phyloP scores from a whole-genome alignment of 2,113 vertebrate species.

The Gallinago paraguaiae region DNA sequence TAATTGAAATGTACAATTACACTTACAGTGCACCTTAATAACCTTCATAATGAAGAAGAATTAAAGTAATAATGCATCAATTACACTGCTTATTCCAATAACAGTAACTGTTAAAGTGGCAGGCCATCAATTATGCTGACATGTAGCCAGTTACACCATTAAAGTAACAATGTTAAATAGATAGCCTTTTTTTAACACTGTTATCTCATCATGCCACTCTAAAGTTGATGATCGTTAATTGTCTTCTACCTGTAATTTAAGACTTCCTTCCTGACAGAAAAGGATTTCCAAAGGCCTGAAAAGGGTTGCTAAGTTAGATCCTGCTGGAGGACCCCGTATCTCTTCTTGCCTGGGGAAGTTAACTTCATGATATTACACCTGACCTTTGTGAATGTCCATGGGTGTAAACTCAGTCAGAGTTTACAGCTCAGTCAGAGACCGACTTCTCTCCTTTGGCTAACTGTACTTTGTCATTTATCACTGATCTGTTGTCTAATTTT shows the following conservation, averaged over 20 bases:
- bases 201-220: neutral
- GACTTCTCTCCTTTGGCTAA: neutral
- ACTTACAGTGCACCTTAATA: neutral
- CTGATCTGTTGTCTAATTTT: neutral
- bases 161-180: neutral
- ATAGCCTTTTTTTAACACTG: neutral
- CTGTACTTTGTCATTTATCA: neutral
- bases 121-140: slow-evolving; percentile 1
- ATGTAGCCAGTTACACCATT: neutral
- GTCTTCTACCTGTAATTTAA: neutral
- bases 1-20: neutral
- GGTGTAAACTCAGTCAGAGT: neutral
- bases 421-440: neutral
- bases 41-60: slow-evolving; percentile 21
- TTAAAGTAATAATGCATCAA: slow-evolving; percentile 12
- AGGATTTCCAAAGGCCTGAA: neutral
- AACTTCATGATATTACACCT: neutral
- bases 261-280: neutral
- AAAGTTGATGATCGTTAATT: neutral
- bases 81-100: neutral
- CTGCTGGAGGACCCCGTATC: neutral
- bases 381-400: neutral
- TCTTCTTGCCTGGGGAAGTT: neutral
- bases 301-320: neutral
- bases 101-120: neutral